A percentile compares a stretch with the other conserved stretches of the same genome.
Conservation (phyloP, 1,140 invertebrate genomes). For the Eurosta solidaginis region DNA sequence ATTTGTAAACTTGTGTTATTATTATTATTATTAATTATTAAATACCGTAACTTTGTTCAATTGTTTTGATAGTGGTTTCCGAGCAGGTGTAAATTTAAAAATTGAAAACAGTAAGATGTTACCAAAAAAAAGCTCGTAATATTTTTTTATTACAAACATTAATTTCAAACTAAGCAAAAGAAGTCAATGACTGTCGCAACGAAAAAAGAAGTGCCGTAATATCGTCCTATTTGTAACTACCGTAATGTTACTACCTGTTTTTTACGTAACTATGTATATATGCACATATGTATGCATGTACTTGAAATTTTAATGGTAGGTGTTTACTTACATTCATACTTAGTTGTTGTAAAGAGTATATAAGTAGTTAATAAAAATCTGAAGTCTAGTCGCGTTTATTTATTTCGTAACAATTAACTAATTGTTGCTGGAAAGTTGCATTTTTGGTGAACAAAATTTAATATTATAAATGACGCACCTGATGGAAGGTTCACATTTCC, state of each 20-base stretch:
- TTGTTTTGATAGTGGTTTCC: no score
- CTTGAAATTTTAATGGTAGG: neutral
- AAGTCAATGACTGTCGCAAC: neutral
- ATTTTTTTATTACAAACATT: neutral
- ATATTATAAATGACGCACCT: no score
- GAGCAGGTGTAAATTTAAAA: no score
- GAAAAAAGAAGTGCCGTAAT: neutral
- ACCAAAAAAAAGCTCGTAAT: neutral
- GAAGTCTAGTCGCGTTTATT: neutral
- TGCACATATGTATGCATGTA: neutral
- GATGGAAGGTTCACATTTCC: no score
- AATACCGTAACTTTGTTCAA: no score
- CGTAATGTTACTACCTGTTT: no score
- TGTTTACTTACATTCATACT: neutral
- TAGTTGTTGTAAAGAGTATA: neutral
- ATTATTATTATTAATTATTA: no score
- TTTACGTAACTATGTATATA: no score
- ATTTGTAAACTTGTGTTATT: no score
- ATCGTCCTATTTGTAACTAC: no score
- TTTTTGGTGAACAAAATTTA: neutral
- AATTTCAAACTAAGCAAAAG: neutral
- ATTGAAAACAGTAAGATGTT: no score
- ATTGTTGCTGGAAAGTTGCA: neutral
- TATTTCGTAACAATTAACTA: neutral
- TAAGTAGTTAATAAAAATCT: neutral